Conservation (phyloP, 1,140 invertebrate genomes). For the Anastrepha ludens region DNA sequence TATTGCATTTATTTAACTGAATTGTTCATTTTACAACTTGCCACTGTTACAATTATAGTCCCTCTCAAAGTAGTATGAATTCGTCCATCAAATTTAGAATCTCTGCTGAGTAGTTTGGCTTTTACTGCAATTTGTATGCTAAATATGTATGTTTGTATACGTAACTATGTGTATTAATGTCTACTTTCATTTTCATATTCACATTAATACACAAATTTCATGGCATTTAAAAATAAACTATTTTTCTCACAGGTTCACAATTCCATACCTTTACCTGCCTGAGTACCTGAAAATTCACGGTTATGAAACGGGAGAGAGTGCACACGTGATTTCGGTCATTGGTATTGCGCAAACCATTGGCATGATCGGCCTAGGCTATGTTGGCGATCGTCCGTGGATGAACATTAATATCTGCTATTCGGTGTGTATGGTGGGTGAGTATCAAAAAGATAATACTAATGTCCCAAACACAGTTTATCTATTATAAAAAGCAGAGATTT, state of each 20-base stretch:
- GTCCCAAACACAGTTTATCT: background rate
- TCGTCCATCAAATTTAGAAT: no score
- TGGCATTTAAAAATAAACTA: no score
- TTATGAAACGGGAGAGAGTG: constrained; percentile 83
- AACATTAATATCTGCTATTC: constrained; percentile 88
- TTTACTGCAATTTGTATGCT: no score
- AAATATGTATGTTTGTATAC: no score
- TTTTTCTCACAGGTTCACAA: constrained; percentile 79
- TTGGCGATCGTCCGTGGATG: constrained; percentile 91
- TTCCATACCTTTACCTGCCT: constrained; percentile 91
- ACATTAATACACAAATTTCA: no score
- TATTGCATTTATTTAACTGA: no score
- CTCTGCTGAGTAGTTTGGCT: no score
- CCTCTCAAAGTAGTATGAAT: no score
- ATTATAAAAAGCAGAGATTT: background rate
- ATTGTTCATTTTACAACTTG: no score
- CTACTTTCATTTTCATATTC: no score
- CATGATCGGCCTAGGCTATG: constrained; percentile 91
- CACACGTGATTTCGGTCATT: constrained; percentile 86
- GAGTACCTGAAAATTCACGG: constrained; percentile 81
- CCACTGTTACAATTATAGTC: no score
- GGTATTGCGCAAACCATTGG: constrained; percentile 92
- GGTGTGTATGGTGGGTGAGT: constrained; percentile 79
- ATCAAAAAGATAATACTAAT: background rate
- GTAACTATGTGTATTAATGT: no score